Evolutionary conservation across 1,140 invertebrate genomes (phyloP).

Genomic region (Bombus confusus): DNA sequence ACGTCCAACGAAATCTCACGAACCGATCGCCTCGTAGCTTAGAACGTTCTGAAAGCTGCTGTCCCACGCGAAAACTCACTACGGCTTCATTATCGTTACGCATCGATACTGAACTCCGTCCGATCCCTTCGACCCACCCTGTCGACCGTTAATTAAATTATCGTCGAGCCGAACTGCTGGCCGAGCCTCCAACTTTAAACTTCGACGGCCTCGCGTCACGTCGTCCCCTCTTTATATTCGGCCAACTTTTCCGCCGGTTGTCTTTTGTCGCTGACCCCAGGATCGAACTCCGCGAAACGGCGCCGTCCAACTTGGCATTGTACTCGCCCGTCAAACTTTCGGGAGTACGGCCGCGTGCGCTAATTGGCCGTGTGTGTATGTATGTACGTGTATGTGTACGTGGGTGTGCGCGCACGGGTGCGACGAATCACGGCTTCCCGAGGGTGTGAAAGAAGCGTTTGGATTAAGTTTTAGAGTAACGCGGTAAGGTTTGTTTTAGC

Average conservation of each 20-base stretch:
- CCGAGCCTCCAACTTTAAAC: slow-evolving; percentile 52
- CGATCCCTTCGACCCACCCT: slow-evolving; percentile 31
- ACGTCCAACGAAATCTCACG: background rate
- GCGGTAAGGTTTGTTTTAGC: background rate
- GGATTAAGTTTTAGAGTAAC: background rate
- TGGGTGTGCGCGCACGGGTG: no score
- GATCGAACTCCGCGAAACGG: background rate
- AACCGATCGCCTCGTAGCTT: background rate
- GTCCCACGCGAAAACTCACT: slow-evolving; percentile 47
- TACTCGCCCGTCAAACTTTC: slow-evolving; percentile 40
- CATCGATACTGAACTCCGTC: slow-evolving; percentile 48
- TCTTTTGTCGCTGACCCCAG: slow-evolving; percentile 18
- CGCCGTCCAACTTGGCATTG: slow-evolving; percentile 3
- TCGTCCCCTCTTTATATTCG: slow-evolving; percentile 36
- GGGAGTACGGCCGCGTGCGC: slow-evolving; percentile 1
- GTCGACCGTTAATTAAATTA: slow-evolving; percentile 69
- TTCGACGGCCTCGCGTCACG: slow-evolving; percentile 43
- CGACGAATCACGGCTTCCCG: background rate
- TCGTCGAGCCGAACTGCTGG: slow-evolving; percentile 36
- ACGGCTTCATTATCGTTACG: slow-evolving; percentile 69
- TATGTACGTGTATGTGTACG: no score
- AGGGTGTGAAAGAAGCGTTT: background rate
- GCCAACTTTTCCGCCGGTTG: slow-evolving; percentile 8
- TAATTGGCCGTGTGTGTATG: slow-evolving; percentile 2
- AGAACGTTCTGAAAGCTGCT: slow-evolving; percentile 29